Evolutionary conservation across 2,888 invertebrate genomes (phyloP), one percentile per base, ranked within the genome.

Genomic region (Halictus quadricinctus): DNA sequence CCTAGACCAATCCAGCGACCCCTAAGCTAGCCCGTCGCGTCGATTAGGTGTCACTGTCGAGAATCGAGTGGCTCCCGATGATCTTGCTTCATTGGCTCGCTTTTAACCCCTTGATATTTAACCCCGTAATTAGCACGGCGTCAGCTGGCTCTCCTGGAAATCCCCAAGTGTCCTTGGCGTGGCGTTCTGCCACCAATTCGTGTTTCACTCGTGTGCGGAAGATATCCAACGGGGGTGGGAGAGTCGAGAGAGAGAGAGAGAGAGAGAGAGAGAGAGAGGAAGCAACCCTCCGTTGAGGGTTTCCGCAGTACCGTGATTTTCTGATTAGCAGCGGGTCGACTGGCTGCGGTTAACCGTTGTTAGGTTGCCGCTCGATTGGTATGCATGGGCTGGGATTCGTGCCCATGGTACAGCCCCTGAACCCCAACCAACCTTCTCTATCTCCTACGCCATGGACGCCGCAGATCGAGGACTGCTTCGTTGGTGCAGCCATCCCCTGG

Each of bases 341-440:
- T 93, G 94, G 92, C 89, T 94, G 93, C 94, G 93, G 94, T 94
- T 94, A 94, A 94, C 93, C 93, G 94, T 94, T 93, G 94, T 94
- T 94, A 94, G 93, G 93, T 93, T 92, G 92, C 89, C 87, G 90
- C 93, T 89, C 93, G 91, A 94, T 94, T 94, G 93, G 93, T 94
- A 94, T 94, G 94, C 94, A 94, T 94, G 94, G 94, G 93, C 93
- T 94, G 94, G 94, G 94, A 94, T 91, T 92, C 92, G 90, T 92
- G 92, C 91, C 89, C 88, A 84, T 84, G 83, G 84, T 87, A 80
- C 86, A 82, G 84, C 84, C 88, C 87, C 89, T 80, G 77, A 79
- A 86, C 84, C 88, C 69, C 83, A 80, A 72, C 87, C 83, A 85
- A 87, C 86, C 90, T 87, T 80, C 88, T 84, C 84, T 84, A 81